A percentile compares a stretch with the other conserved stretches of the same genome.
Conservation (phyloP, 2,113 vertebrate genomes). For the Takifugu flavidus region DNA sequence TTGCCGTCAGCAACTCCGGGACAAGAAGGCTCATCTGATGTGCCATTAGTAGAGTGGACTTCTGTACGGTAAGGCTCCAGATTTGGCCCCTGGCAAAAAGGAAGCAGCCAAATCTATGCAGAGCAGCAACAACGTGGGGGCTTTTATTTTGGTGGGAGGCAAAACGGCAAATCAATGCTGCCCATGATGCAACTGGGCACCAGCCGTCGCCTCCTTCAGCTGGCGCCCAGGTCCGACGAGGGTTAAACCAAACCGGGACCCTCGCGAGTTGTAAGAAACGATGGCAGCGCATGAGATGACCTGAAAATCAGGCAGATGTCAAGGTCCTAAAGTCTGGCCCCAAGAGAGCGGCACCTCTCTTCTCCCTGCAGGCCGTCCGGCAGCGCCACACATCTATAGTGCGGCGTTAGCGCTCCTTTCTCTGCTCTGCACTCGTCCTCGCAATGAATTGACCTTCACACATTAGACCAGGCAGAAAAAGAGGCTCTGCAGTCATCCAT, state of each 20-base stretch:
- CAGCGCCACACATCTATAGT: slow-evolving; percentile 20
- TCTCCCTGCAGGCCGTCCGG: slow-evolving; percentile 11
- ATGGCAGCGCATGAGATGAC: slow-evolving; percentile 32
- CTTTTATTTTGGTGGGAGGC: slow-evolving; percentile 3
- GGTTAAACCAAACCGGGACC: neutral
- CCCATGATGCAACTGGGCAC: slow-evolving; percentile 24
- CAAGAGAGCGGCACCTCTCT: slow-evolving; percentile 16
- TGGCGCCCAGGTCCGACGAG: too few relatives aligned
- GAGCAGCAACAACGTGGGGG: neutral
- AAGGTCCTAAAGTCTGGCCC: too few relatives aligned
- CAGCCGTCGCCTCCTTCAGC: slow-evolving; percentile 10
- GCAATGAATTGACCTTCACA: slow-evolving; percentile 27
- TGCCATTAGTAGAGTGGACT: neutral
- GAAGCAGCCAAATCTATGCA: too few relatives aligned
- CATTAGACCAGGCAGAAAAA: slow-evolving; percentile 15
- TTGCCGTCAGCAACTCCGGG: slow-evolving; percentile 51
- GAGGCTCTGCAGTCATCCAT: neutral
- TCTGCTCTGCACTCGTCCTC: slow-evolving; percentile 13
- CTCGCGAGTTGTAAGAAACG: slow-evolving; percentile 17
- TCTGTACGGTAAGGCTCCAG: slow-evolving; percentile 14
- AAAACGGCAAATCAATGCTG: slow-evolving; percentile 2
- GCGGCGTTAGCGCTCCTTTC: slow-evolving; percentile 5
- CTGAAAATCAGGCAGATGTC: neutral
- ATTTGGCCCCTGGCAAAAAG: neutral
- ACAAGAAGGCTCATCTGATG: slow-evolving; percentile 53